phyloP scores from a whole-genome alignment of 2,113 vertebrate genomes.

The Carlito syrichta region DNA sequence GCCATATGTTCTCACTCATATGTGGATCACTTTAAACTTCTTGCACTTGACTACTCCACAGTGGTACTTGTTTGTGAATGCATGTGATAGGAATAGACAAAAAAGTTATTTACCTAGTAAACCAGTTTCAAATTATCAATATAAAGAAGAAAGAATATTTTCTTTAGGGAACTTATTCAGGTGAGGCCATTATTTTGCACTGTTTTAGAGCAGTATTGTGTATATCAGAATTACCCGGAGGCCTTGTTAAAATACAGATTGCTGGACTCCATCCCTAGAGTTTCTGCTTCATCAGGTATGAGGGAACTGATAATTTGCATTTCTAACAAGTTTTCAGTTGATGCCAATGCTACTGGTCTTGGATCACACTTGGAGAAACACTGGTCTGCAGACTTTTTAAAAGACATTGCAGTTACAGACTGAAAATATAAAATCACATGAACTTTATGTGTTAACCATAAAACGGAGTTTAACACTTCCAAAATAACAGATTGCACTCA shows the following conservation, averaged over 20 bases:
- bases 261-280: not conserved
- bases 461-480: slow-evolving; percentile 24
- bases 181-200: not conserved
- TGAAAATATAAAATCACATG: slow-evolving; percentile 36
- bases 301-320: not conserved
- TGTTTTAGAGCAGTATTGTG: not conserved
- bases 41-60: not conserved
- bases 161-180: slow-evolving; percentile 25
- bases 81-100: not conserved
- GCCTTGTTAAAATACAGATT: slow-evolving; percentile 12
- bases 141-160: not conserved
- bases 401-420: slow-evolving; percentile 23
- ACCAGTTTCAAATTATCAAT: not conserved
- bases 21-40: slow-evolving; percentile 1
- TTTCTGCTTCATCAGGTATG: slow-evolving; percentile 1
- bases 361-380: not conserved
- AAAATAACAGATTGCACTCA: slow-evolving; percentile 34
- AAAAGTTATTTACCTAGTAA: slow-evolving; percentile 10
- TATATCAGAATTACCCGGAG: not conserved
- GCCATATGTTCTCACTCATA: too few relatives aligned
- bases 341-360: not conserved
- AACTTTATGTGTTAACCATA: slow-evolving; percentile 44
- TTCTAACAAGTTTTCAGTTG: slow-evolving; percentile 13
- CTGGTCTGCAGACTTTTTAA: not conserved
- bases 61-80: not conserved